Percentiles rank a stretch among this genome's conserved stretches.
phyloP scores from a whole-genome alignment of 1,140 invertebrate species.

The Drosophila ironensis region DNA sequence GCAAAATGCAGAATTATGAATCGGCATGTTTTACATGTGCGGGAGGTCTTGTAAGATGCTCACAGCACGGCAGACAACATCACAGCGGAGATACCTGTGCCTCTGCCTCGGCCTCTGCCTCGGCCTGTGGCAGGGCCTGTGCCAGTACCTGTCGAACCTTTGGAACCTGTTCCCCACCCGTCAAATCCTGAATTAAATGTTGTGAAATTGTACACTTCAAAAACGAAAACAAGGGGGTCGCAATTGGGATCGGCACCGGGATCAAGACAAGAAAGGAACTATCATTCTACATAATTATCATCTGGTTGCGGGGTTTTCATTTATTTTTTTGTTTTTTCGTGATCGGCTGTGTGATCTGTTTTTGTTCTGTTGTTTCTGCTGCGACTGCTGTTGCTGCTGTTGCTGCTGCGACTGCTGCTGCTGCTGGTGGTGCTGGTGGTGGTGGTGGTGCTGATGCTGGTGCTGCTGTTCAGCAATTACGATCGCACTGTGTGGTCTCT shows the following conservation, averaged over 20 bases:
- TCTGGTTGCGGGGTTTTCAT: conserved; percentile 33
- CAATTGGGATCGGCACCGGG: not conserved
- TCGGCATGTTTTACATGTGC: conserved; percentile 81
- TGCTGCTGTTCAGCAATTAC: conserved; percentile 22
- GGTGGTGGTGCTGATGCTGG: too few relatives aligned
- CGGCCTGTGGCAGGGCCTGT: too few relatives aligned
- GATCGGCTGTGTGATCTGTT: not conserved
- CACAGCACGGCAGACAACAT: not conserved
- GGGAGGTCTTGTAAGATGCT: conserved; percentile 73
- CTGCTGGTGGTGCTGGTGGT: too few relatives aligned
- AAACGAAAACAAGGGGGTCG: conserved; percentile 38
- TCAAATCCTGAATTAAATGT: conserved; percentile 79
- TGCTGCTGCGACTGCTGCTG: too few relatives aligned
- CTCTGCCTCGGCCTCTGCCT: too few relatives aligned
- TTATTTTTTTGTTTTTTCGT: conserved; percentile 10
- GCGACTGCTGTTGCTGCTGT: too few relatives aligned
- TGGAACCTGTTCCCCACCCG: conserved; percentile 21
- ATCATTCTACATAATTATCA: conserved; percentile 78
- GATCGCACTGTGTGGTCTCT: conserved; percentile 24
- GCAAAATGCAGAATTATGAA: conserved; percentile 78
- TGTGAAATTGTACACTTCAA: conserved; percentile 81
- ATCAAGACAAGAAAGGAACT: conserved; percentile 64
- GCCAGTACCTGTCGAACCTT: too few relatives aligned
- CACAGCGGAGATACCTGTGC: conserved; percentile 35
- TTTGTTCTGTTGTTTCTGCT: not conserved